Percentiles rank a stretch among this genome's conserved stretches.
These are phyloP conservation scores for Mellilla xanthometata DNA, from an alignment of 2,888 invertebrate genomes.

Conservation along the genomic window DNA sequence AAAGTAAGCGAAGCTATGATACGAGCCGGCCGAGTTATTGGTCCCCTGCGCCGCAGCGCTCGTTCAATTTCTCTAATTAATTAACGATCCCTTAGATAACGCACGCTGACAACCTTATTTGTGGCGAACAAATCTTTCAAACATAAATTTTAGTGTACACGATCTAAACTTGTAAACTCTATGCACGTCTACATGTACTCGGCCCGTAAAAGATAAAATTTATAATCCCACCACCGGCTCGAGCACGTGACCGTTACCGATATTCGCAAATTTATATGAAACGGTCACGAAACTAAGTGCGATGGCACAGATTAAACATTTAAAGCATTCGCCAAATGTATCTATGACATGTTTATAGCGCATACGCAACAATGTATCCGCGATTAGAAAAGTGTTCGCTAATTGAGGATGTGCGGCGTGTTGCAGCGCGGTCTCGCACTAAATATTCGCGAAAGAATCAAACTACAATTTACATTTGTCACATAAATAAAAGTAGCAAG, in stretches of 20 bases:
- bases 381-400: conserved; percentile 54
- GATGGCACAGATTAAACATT: conserved; percentile 35
- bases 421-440: conserved; percentile 49
- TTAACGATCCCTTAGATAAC: conserved; percentile 81
- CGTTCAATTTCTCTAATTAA: conserved; percentile 83
- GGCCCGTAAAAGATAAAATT: conserved; percentile 61
- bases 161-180: conserved; percentile 77
- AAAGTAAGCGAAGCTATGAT: conserved; percentile 75
- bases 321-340: conserved; percentile 42
- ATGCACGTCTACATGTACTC: conserved; percentile 65
- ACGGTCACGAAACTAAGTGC: conserved; percentile 37
- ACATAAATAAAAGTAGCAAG: conserved; percentile 75
- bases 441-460: conserved; percentile 68
- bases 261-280: conserved; percentile 46
- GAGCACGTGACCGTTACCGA: conserved; percentile 42
- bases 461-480: conserved; percentile 72
- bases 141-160: conserved; percentile 80
- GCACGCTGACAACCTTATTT: conserved; percentile 81
- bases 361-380: conserved; percentile 42
- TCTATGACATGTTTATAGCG: conserved; percentile 55
- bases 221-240: conserved; percentile 46
- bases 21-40: conserved; percentile 80
- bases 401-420: conserved; percentile 59
- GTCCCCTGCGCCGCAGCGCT: conserved; percentile 74
- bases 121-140: conserved; percentile 80